These are phyloP conservation scores for Caenorhabditis tropicalis DNA, from an alignment of 1,140 invertebrate species.

Conservation along the genomic window DNA sequence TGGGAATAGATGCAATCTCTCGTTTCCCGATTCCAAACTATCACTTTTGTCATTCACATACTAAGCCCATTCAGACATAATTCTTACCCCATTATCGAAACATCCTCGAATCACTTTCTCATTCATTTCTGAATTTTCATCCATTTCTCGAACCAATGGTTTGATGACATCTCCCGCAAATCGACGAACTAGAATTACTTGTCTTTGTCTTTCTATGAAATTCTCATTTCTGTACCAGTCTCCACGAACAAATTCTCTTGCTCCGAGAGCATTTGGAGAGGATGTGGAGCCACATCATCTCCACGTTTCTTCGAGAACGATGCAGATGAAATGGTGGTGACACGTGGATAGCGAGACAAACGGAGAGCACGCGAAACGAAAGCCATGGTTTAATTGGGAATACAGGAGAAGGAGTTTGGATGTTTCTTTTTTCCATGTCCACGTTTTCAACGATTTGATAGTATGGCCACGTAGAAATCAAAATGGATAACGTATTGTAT, in stretches of 20 bases:
- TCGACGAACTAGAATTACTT: conserved; percentile 80
- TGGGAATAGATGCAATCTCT: too few relatives aligned
- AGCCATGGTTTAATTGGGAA: background rate
- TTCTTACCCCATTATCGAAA: conserved; percentile 79
- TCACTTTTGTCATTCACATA: too few relatives aligned
- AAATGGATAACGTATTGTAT: too few relatives aligned
- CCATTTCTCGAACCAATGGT: conserved; percentile 89
- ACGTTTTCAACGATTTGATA: too few relatives aligned
- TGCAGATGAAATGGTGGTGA: background rate
- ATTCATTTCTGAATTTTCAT: conserved; percentile 83
- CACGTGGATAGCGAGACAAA: background rate
- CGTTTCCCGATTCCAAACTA: too few relatives aligned
- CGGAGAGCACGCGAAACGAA: background rate
- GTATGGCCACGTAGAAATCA: too few relatives aligned
- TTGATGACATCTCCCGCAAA: conserved; percentile 85
- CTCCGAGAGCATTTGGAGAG: background rate
- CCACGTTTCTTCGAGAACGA: background rate
- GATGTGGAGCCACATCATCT: background rate
- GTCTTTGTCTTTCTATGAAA: conserved; percentile 40
- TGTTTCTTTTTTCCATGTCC: too few relatives aligned
- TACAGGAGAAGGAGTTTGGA: background rate
- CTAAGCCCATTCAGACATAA: too few relatives aligned
- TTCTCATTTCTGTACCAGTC: background rate
- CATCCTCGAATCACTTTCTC: conserved; percentile 63
- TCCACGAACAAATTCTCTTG: background rate